A percentile compares a stretch with the other conserved stretches of the same genome.
These are phyloP conservation scores for Timandra comae DNA, from an alignment of 2,888 invertebrate genomes.

Conservation along the genomic window DNA sequence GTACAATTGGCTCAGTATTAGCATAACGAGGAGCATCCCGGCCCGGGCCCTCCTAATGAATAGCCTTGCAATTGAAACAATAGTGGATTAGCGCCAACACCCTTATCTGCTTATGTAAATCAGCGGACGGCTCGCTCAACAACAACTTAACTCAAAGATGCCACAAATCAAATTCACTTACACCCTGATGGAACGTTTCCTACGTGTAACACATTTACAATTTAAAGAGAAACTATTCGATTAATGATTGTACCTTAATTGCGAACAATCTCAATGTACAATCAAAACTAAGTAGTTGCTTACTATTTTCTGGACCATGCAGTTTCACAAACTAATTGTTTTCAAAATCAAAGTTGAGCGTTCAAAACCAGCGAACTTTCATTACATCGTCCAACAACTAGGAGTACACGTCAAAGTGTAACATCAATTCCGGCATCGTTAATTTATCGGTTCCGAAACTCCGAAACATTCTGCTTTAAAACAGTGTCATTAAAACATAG, in stretches of 20 bases:
- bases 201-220: too few relatives aligned
- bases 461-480: conserved; percentile 39
- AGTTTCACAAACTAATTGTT: conserved; percentile 11
- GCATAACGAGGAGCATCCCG: conserved; percentile 53
- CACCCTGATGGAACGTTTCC: conserved; percentile 1
- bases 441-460: conserved; percentile 32
- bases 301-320: conserved; percentile 2
- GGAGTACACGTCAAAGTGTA: conserved; percentile 21
- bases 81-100: conserved; percentile 56
- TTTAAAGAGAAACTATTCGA: too few relatives aligned
- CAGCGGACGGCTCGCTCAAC: conserved; percentile 5
- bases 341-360: conserved; percentile 12
- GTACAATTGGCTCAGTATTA: conserved; percentile 50
- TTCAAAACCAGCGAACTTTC: conserved; percentile 16
- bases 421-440: conserved; percentile 29
- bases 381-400: conserved; percentile 12
- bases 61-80: conserved; percentile 67
- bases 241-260: too few relatives aligned
- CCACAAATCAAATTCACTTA: conserved; percentile 12
- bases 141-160: conserved; percentile 11
- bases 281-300: conserved; percentile 3
- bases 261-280: too few relatives aligned
- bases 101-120: conserved; percentile 55
- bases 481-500: conserved; percentile 64
- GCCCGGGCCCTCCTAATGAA: conserved; percentile 49